Evolutionary conservation across 2,888 invertebrate genomes (phyloP), one percentile per base, ranked within the genome.

Genomic region (Thera obeliscata): DNA sequence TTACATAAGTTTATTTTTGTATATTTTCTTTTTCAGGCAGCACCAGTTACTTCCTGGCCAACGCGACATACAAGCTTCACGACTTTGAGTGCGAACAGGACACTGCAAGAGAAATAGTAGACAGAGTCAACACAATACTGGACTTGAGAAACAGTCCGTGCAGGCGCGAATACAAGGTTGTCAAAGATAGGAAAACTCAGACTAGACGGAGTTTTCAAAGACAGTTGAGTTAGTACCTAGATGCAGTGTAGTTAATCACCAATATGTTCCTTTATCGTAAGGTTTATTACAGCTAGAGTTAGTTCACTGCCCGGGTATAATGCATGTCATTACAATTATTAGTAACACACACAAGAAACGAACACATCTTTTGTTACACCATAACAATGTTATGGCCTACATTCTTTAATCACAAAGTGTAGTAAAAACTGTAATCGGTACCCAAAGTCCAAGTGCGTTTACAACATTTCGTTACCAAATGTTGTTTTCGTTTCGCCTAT

Each of bases 111-210:
- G 97, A 97, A 87, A 98, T 98, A 58, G 96, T 97, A 0, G 96
- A 96, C 73, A 98, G 98, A 92, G 95, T 98, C 9, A 97, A 97
- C 87, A 96, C 97, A 69, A 98, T 98, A 72, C 88, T 98, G 69
- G 97, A 98, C 81, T 93, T 98, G 77, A 94, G 96, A 73, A 96
- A 96, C 61, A 98, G 97, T 84, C 95, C 95, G 3, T 96, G 96
- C 71, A 94, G 97, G 57, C 96, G 97, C 75, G 98, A 98, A 83
- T 98, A 97, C 88, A 94, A 97, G 75, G 95, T 96, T 56, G 94
- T 95, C 60, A 95, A 96, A 83, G 97, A 97, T 80, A 95, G 95
- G 74, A 97, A 96, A 88, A 87, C 94, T 36, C 94, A 95, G 62
- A 93, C 94, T 22, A 92, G 95, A 84, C 91, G 95, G 80, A 95